phyloP scores from a whole-genome alignment of 2,888 invertebrate genomes.

The Germaria angustata region DNA sequence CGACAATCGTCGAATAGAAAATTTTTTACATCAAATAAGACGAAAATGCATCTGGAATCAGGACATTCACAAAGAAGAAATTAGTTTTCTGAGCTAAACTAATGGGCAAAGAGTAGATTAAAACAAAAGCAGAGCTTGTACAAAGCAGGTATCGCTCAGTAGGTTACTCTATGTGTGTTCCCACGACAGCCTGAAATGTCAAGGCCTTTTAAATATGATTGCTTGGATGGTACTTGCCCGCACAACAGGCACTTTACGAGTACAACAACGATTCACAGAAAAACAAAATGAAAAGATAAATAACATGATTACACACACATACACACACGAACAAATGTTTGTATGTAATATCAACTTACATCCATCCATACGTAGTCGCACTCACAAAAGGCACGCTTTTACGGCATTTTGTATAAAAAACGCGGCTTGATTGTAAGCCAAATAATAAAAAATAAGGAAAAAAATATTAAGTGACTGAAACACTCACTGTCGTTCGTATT shows the following conservation, averaged over 20 bases:
- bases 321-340: not conserved
- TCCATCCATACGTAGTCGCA: not conserved
- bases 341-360: not conserved
- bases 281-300: constrained; percentile 51
- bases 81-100: too few relatives aligned
- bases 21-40: too few relatives aligned
- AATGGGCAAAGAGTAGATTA: not conserved
- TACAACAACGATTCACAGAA: constrained; percentile 25
- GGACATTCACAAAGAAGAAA: too few relatives aligned
- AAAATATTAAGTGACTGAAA: constrained; percentile 48
- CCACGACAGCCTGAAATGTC: not conserved
- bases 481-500: constrained; percentile 30
- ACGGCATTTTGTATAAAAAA: constrained; percentile 59
- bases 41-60: too few relatives aligned
- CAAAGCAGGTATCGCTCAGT: too few relatives aligned
- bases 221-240: too few relatives aligned
- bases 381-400: constrained; percentile 63
- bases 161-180: too few relatives aligned
- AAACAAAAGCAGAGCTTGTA: not conserved
- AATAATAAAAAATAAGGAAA: constrained; percentile 18
- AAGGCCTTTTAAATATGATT: not conserved
- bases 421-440: constrained; percentile 59
- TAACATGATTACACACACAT: constrained; percentile 18
- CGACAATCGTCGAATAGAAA: too few relatives aligned
- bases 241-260: constrained; percentile 37